Evolutionary conservation across 2,888 invertebrate genomes (phyloP).

Genomic region (Ophion costatus): DNA sequence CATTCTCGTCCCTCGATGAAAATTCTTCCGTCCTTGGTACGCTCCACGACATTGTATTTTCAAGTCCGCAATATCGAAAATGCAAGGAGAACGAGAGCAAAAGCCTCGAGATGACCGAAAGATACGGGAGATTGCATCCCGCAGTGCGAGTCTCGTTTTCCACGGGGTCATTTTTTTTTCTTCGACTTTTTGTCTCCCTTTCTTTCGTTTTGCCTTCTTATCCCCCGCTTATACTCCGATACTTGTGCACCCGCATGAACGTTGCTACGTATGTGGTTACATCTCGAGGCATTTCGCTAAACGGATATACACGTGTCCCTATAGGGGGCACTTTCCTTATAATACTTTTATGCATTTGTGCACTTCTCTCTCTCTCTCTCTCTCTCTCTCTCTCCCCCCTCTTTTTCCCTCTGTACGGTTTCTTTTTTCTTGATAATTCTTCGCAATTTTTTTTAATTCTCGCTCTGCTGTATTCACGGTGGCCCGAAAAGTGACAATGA

Average conservation of each 20-base stretch:
- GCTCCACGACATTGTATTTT: no score
- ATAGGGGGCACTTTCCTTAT: conserved; percentile 13
- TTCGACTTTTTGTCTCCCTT: background rate
- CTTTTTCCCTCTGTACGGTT: no score
- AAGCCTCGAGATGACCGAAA: conserved; percentile 19
- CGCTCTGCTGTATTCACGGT: no score
- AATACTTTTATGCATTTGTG: conserved; percentile 37
- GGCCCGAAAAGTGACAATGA: no score
- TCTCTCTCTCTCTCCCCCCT: conserved; percentile 10
- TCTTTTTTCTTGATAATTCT: no score
- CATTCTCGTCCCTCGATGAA: no score
- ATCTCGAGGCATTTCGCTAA: conserved; percentile 26
- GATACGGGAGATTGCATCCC: conserved; percentile 47
- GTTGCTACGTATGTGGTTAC: background rate
- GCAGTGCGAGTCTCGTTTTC: conserved; percentile 52
- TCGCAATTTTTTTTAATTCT: no score
- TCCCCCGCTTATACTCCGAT: background rate
- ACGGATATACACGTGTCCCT: conserved; percentile 23
- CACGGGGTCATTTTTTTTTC: conserved; percentile 15
- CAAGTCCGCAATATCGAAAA: background rate
- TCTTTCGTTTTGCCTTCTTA: background rate
- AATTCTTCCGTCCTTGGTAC: no score
- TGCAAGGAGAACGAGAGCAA: conserved; percentile 16
- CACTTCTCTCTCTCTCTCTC: conserved; percentile 11
- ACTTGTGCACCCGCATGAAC: conserved; percentile 4